These are phyloP conservation scores for Epinotia nisella DNA, from an alignment of 2,888 invertebrate genomes.

Conservation along the genomic window DNA sequence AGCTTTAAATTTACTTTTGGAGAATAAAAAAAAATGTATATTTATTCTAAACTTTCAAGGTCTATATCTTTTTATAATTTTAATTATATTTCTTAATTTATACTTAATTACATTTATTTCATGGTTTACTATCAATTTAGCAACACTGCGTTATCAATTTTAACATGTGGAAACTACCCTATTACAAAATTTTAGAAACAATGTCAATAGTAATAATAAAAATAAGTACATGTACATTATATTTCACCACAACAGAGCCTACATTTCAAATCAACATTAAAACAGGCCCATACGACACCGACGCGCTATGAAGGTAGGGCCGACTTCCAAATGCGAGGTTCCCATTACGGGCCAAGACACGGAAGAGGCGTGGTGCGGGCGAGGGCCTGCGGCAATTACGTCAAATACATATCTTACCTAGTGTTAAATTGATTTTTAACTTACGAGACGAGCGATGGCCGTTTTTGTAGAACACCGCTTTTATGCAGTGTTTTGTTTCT, in stretches of 20 bases:
- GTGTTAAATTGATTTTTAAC: conserved; percentile 42
- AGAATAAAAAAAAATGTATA: no score
- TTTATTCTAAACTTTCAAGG: no score
- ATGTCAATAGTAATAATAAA: no score
- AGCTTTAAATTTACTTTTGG: no score
- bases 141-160: no score
- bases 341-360: conserved; percentile 42
- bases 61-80: no score
- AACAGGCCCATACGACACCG: background rate
- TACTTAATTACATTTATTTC: no score
- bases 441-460: conserved; percentile 17
- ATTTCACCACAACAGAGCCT: background rate
- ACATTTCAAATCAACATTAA: background rate
- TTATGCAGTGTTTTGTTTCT: background rate
- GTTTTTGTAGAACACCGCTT: background rate
- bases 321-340: conserved; percentile 12
- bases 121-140: no score
- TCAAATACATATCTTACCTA: conserved; percentile 31
- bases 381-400: conserved; percentile 29
- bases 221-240: no score
- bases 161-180: no score
- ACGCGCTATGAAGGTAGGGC: conserved; percentile 25
- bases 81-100: no score
- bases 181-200: no score
- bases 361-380: conserved; percentile 38